Evolutionary conservation across 2,888 invertebrate genomes (phyloP).

Genomic region (Pediacus dermestoides): DNA sequence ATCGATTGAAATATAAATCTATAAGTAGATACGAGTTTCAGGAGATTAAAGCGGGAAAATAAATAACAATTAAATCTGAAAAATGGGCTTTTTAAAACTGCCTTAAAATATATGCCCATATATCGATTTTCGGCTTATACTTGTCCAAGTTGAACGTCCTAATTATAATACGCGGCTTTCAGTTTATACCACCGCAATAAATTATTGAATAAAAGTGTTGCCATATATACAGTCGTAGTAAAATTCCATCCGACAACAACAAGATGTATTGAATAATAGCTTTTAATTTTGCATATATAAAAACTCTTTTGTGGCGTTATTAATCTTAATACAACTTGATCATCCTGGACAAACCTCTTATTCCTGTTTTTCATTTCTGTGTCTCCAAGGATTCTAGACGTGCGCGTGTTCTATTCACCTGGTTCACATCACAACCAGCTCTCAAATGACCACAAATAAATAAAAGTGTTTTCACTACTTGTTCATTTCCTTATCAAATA

Average conservation of each 20-base stretch:
- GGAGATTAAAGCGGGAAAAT: conserved; percentile 12
- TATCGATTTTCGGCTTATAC: conserved; percentile 2
- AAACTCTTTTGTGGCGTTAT: too few species aligned
- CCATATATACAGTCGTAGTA: neutral
- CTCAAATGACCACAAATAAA: too few species aligned
- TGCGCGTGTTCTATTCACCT: too few species aligned
- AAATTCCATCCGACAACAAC: conserved; percentile 3
- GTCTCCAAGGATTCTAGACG: too few species aligned
- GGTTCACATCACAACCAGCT: too few species aligned
- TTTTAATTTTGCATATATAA: conserved; percentile 8
- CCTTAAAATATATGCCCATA: neutral
- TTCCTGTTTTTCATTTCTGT: too few species aligned
- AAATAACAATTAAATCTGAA: conserved; percentile 23
- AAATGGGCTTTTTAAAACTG: conserved; percentile 17
- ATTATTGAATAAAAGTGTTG: conserved; percentile 4
- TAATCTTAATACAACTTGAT: too few species aligned
- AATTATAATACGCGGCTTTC: neutral
- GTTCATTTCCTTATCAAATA: too few species aligned
- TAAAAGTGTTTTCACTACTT: too few species aligned
- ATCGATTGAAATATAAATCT: too few species aligned
- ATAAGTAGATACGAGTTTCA: conserved; percentile 2
- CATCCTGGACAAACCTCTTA: too few species aligned
- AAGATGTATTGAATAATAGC: conserved; percentile 2
- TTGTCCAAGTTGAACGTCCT: conserved; percentile 3
- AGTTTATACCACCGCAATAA: conserved; percentile 1